Conservation (phyloP, 1,140 invertebrate genomes). For the Drosophila neocordata region DNA sequence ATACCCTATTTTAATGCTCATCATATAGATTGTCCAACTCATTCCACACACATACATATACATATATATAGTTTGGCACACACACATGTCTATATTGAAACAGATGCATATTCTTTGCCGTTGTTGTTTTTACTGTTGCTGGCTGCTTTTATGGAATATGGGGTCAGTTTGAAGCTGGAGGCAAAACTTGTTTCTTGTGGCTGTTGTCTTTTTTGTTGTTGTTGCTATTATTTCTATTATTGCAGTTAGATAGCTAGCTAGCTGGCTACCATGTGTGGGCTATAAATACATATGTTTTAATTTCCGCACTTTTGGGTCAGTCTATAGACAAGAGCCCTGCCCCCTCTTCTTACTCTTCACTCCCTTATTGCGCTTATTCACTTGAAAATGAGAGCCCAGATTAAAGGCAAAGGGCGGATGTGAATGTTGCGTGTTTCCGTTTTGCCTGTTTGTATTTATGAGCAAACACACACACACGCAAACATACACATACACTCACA, state of each 20-base stretch:
- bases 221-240: constrained; percentile 8
- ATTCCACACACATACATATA: neutral
- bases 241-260: constrained; percentile 36
- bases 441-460: constrained; percentile 59
- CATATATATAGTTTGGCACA: neutral
- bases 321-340: constrained; percentile 35
- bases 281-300: constrained; percentile 82
- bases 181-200: constrained; percentile 30
- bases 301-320: constrained; percentile 80
- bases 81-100: constrained; percentile 10
- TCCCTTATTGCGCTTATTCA: constrained; percentile 18
- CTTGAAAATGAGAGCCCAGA: constrained; percentile 55
- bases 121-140: constrained; percentile 10
- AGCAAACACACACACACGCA: constrained; percentile 23
- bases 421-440: constrained; percentile 67
- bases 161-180: constrained; percentile 63
- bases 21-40: constrained; percentile 39
- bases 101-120: constrained; percentile 36
- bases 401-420: constrained; percentile 74
- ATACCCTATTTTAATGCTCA: constrained; percentile 40
- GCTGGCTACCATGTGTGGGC: constrained; percentile 55
- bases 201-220: neutral
- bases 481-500: neutral
- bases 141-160: constrained; percentile 47
- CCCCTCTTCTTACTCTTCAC: neutral